Base-by-base conservation (phyloP, 53 echinoderm and acorn worm species). In the Arbacia lixula region DNA sequence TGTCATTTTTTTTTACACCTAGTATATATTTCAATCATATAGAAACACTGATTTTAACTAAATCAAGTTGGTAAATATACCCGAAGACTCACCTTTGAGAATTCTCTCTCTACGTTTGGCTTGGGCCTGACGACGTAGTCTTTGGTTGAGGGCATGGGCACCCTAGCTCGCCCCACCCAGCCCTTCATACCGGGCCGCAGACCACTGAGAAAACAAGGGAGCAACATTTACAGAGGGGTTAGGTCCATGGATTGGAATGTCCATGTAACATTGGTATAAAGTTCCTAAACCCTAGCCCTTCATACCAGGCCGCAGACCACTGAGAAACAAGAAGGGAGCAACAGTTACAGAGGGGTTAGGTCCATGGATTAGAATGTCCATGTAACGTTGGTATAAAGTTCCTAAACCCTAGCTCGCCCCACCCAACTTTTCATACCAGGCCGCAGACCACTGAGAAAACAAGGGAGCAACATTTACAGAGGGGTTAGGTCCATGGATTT, bases 251-350 rank as follows among this genome's bases (percentile, higher is more conserved):
- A n/a, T n/a, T n/a, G n/a, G n/a, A n/a, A n/a, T n/a, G n/a, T n/a
- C n/a, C n/a, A n/a, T n/a, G n/a, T n/a, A n/a, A n/a, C n/a, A n/a
- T n/a, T n/a, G n/a, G n/a, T n/a, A n/a, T n/a, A n/a, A n/a, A n/a
- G n/a, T n/a, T n/a, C n/a, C n/a, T n/a, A n/a, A n/a, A n/a, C n/a
- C 87, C 92, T 92, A 94, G 2, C 98, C 98, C 68, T 94, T 94
- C 40, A 91, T 88, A n/a, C 98, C 98, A n/a, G 98, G 98, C 64
- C 92, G 90, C 19, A 98, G 84, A 31, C 90, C 94, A 67, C 98
- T 98, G 90, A 17, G 38, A 34, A 60, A 26, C 19, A n/a, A 77
- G 38, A 21, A 43, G 24, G 33, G 39, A 27, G 36, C 69, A 69
- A 27, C 11, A n/a, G n/a, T n/a, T n/a, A n/a, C n/a, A n/a, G n/a